Percentiles rank a stretch among this genome's conserved stretches.
Evolutionary conservation across 2,797 vertebrate species (phyloP).

Genomic region (Botia kubotai): DNA sequence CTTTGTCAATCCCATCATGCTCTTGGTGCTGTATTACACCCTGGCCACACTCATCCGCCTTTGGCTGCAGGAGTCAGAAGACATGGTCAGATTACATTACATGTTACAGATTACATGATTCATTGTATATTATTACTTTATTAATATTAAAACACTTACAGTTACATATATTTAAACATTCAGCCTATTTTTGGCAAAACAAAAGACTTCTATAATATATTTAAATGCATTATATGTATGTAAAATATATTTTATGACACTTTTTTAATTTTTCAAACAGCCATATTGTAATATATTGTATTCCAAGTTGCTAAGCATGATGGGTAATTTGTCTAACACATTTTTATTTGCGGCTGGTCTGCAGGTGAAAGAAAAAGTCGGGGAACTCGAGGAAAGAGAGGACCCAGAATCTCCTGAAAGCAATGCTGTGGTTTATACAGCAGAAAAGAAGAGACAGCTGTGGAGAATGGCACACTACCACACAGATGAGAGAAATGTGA

Average conservation of each 20-base stretch:
- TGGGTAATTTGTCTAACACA: not conserved
- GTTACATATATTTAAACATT: not conserved
- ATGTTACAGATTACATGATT: no score
- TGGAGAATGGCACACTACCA: conserved; percentile 82
- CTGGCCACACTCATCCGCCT: conserved; percentile 87
- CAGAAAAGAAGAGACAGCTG: conserved; percentile 80
- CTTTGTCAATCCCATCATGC: conserved; percentile 85
- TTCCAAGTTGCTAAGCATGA: not conserved
- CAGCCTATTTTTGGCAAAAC: no score
- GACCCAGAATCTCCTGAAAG: conserved; percentile 42
- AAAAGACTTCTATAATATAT: no score
- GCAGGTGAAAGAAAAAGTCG: conserved; percentile 43
- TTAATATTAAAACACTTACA: not conserved
- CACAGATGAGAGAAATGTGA: conserved; percentile 85
- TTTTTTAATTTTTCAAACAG: no score
- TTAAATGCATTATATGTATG: no score
- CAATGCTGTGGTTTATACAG: conserved; percentile 59
- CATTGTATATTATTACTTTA: not conserved
- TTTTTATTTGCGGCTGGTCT: not conserved
- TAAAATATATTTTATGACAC: no score
- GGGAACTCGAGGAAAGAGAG: conserved; percentile 19
- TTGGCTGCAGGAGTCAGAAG: conserved; percentile 85
- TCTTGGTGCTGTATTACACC: conserved; percentile 90
- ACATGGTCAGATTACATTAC: conserved; percentile 71
- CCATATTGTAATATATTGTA: no score